Base-by-base conservation (phyloP, 35 echinoderm and acorn worm genomes). In the Hemicentrotus pulcherrimus region DNA sequence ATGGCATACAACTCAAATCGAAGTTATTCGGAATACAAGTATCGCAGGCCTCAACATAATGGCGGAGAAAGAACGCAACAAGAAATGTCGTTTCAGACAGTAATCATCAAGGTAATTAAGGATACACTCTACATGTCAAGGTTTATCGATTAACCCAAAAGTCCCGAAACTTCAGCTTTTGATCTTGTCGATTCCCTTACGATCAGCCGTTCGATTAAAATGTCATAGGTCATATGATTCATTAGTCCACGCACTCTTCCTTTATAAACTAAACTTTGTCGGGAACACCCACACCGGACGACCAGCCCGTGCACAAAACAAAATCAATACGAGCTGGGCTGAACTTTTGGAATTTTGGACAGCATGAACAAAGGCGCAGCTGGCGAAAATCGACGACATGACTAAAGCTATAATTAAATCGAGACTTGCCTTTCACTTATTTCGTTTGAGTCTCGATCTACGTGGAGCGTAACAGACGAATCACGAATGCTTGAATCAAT, bases 391-490 rank as follows among this genome's bases (percentile, higher is more conserved):
- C 65, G 65, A 78, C 65, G 15, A 7, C 65, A 28, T 28, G 65
- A 78, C 65, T 78, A 78, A 78, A 78, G 28, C 65, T n/a, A 78
- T 78, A 78, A 78, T 78, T 78, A 78, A 78, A 78, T 78, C 19
- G 65, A n/a, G 28, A 78, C 65, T 78, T 78, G 65, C 65, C 28
- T 78, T 78, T 78, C 65, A 78, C 65, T 55, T 78, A 78, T 78
- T 78, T 78, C 65, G n/a, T 78, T 78, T 28, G 24, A 78, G 52
- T n/a, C 65, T n/a, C 19, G 19, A 28, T 78, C 65, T 78, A 78
- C 4, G 65, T 28, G 19, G 65, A n/a, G 65, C 24, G 24, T 22
- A 28, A 6, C 22, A 7, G 65, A 78, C 28, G 65, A 78, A 28
- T 78, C 19, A n/a, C 65, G 6, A 7, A 30, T 78, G 65, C 65